Percentiles rank a stretch among this genome's conserved stretches.
phyloP scores from a whole-genome alignment of 2,113 vertebrate genomes.

The Percopsis transmontana region DNA sequence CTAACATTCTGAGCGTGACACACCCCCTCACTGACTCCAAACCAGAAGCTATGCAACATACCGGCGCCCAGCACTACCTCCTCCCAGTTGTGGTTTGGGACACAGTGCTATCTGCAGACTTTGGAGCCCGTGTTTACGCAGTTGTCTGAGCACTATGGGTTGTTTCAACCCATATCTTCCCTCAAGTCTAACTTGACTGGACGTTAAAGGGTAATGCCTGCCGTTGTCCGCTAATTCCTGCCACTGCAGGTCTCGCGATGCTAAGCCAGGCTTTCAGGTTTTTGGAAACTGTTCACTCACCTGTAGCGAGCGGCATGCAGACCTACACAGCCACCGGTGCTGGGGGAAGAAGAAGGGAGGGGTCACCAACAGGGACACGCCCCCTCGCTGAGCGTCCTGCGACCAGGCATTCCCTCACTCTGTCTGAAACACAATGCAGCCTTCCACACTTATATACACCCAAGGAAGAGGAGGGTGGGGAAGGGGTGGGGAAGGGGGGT shows the following conservation, averaged over 20 bases:
- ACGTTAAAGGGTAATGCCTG: no score
- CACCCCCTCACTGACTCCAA: constrained; percentile 15
- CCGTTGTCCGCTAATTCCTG: no score
- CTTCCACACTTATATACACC: constrained; percentile 67
- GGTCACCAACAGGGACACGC: constrained; percentile 44
- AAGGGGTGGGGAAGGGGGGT: no score
- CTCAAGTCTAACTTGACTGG: no score
- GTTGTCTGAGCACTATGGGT: no score
- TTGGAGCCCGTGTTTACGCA: background rate
- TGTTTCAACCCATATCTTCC: no score
- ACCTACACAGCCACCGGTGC: constrained; percentile 7
- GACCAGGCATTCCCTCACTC: constrained; percentile 37
- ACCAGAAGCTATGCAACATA: constrained; percentile 37
- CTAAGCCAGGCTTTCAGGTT: background rate
- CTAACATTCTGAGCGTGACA: constrained; percentile 60
- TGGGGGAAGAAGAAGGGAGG: background rate
- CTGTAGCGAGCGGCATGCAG: constrained; percentile 34
- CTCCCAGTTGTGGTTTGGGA: no score
- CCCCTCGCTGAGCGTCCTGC: constrained; percentile 33
- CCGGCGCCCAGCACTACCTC: constrained; percentile 14
- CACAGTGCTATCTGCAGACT: background rate
- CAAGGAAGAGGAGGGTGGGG: constrained; percentile 18
- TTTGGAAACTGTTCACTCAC: constrained; percentile 21
- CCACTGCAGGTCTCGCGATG: no score
- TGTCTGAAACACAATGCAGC: constrained; percentile 56